Conservation (phyloP, 2,113 vertebrate genomes). For the Eidolon helvum region DNA sequence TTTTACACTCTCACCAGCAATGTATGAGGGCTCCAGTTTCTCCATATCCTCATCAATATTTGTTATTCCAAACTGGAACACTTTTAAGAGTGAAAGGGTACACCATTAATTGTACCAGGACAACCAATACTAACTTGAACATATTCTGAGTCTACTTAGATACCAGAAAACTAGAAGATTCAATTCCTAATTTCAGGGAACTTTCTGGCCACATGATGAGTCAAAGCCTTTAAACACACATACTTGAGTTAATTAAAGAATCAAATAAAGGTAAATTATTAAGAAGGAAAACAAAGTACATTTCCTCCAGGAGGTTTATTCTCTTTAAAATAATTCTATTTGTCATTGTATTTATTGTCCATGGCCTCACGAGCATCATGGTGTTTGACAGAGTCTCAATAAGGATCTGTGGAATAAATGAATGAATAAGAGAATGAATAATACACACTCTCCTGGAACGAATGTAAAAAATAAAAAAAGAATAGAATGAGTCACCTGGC, state of each 20-base stretch:
- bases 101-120: neutral
- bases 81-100: neutral
- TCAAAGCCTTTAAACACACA: slow-evolving; percentile 29
- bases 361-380: neutral
- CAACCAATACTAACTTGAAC: neutral
- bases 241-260: slow-evolving; percentile 43
- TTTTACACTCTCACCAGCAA: neutral
- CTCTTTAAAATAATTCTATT: neutral
- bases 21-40: neutral
- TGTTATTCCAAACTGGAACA: neutral
- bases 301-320: neutral
- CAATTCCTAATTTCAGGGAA: slow-evolving; percentile 54
- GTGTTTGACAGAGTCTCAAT: neutral
- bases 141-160: neutral
- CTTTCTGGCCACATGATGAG: slow-evolving; percentile 47
- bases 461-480: neutral
- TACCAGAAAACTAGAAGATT: slow-evolving; percentile 23
- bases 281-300: slow-evolving; percentile 49
- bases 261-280: slow-evolving; percentile 47
- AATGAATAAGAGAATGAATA: slow-evolving; percentile 6
- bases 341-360: neutral
- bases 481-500: neutral
- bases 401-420: neutral
- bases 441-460: neutral
- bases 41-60: neutral